A percentile compares a stretch with the other conserved stretches of the same genome.
These are phyloP conservation scores for Drosophila austrosaltans DNA, from an alignment of 2,888 invertebrate species.

Conservation along the genomic window DNA sequence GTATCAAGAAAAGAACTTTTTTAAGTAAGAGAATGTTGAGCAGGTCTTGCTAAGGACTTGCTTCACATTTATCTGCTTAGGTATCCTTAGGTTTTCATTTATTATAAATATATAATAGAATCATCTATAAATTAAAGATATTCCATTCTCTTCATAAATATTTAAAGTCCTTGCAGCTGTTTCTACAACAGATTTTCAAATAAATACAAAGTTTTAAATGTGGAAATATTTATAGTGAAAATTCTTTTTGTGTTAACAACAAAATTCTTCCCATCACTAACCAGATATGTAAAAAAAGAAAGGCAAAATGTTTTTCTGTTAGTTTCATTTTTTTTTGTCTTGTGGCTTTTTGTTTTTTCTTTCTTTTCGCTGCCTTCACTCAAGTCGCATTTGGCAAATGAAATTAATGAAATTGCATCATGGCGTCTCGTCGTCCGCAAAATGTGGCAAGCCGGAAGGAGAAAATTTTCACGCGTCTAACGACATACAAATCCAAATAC, in stretches of 20 bases:
- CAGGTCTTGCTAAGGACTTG: too few species aligned
- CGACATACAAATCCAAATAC: conserved; percentile 23
- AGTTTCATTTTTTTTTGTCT: background rate
- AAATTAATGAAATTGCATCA: conserved; percentile 60
- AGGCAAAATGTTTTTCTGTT: conserved; percentile 2
- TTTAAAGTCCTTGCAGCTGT: too few species aligned
- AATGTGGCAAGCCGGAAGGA: conserved; percentile 46
- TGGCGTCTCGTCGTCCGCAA: conserved; percentile 19
- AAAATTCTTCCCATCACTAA: background rate
- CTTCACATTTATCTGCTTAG: too few species aligned
- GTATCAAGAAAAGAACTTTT: too few species aligned
- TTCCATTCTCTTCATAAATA: too few species aligned
- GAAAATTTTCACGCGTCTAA: conserved; percentile 39
- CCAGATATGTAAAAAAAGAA: background rate
- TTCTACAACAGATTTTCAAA: too few species aligned
- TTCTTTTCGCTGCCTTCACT: conserved; percentile 30
- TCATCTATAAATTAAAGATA: too few species aligned
- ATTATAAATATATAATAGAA: too few species aligned
- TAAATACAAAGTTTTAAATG: too few species aligned
- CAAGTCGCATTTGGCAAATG: conserved; percentile 56
- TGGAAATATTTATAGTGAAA: background rate
- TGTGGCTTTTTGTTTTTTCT: conserved; percentile 18
- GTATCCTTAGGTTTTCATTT: too few species aligned
- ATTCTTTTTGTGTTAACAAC: background rate
- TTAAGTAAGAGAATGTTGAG: too few species aligned